Percentiles rank a stretch among this genome's conserved stretches.
phyloP scores from a whole-genome alignment of 2,888 invertebrate genomes.

The Tyria jacobaeae region DNA sequence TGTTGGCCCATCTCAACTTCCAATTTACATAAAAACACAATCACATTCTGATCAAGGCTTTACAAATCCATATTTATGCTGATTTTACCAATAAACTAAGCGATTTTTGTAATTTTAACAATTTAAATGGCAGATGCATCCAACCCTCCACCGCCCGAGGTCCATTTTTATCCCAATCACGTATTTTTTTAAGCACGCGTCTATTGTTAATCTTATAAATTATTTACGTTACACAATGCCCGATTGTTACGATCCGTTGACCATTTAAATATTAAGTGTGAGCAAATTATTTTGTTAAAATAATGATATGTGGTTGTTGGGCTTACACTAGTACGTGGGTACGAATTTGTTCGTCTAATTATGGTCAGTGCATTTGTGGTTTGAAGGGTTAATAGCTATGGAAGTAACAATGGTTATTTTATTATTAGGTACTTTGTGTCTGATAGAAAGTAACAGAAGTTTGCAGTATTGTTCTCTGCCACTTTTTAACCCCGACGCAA shows the following conservation, averaged over 20 bases:
- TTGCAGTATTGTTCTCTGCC: not conserved
- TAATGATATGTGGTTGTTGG: constrained; percentile 65
- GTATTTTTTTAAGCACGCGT: constrained; percentile 68
- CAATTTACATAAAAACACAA: constrained; percentile 11
- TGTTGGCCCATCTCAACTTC: too few species aligned
- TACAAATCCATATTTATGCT: constrained; percentile 32
- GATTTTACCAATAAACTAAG: constrained; percentile 45
- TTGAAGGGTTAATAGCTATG: constrained; percentile 43
- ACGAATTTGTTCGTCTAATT: constrained; percentile 60
- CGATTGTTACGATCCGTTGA: constrained; percentile 64
- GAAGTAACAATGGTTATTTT: constrained; percentile 30
- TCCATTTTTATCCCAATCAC: constrained; percentile 62
- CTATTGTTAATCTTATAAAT: constrained; percentile 70
- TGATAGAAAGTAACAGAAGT: not conserved
- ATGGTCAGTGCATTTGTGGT: constrained; percentile 55
- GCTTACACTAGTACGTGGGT: constrained; percentile 58
- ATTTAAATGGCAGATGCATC: constrained; percentile 59
- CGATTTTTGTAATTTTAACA: constrained; percentile 23
- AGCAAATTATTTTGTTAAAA: constrained; percentile 80
- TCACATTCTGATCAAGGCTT: not conserved
- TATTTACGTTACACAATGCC: constrained; percentile 68
- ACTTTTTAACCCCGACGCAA: too few species aligned
- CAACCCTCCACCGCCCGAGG: constrained; percentile 58
- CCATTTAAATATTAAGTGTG: constrained; percentile 69
- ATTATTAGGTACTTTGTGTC: not conserved